Evolutionary conservation across 2,888 invertebrate genomes (phyloP).

Genomic region (Azorinus chamasolen): DNA sequence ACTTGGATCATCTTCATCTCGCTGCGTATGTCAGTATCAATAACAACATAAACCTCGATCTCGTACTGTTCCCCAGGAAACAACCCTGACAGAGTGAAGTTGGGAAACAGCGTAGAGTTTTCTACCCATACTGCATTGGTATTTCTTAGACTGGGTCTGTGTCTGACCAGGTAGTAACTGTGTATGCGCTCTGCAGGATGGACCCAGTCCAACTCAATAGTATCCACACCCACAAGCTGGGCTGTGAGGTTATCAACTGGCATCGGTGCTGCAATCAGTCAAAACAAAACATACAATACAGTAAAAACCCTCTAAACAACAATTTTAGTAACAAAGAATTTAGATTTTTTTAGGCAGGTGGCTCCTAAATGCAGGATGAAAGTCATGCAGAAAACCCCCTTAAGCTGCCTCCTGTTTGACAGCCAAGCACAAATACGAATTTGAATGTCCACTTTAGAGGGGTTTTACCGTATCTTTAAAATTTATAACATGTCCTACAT

Average conservation of each 20-base stretch:
- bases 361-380: too few species aligned
- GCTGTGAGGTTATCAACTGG: slow-evolving; percentile 67
- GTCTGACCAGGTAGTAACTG: slow-evolving; percentile 66
- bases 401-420: too few species aligned
- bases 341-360: too few species aligned
- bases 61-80: slow-evolving; percentile 78
- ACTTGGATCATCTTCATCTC: slow-evolving; percentile 24
- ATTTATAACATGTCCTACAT: too few species aligned
- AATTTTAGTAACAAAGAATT: too few species aligned
- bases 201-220: slow-evolving; percentile 68
- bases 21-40: slow-evolving; percentile 66
- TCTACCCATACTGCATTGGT: slow-evolving; percentile 60
- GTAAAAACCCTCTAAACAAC: too few species aligned
- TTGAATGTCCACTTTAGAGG: too few species aligned
- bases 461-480: too few species aligned
- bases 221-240: slow-evolving; percentile 28
- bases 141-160: slow-evolving; percentile 67
- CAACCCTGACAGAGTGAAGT: slow-evolving; percentile 57
- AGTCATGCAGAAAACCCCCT: too few species aligned
- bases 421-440: too few species aligned
- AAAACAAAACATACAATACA: neutral
- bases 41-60: slow-evolving; percentile 70
- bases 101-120: slow-evolving; percentile 49
- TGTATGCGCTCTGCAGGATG: slow-evolving; percentile 63
- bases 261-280: slow-evolving; percentile 66